A percentile compares a stretch with the other conserved stretches of the same genome.
Conservation (phyloP, 2,888 invertebrate species). For the Candidula unifasciata region DNA sequence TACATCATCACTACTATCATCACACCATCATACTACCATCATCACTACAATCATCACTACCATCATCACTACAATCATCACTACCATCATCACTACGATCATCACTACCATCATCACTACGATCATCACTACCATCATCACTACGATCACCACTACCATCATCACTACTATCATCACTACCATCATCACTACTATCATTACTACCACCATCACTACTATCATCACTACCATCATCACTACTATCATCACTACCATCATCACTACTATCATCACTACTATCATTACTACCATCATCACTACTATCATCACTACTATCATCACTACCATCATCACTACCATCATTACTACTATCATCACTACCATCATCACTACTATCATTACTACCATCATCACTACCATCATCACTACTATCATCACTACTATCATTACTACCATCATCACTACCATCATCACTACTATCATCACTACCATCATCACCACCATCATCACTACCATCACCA, state of each 20-base stretch:
- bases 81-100: background rate
- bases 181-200: background rate
- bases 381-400: too few relatives aligned
- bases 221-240: background rate
- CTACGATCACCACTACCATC: background rate
- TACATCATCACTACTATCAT: background rate
- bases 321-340: too few relatives aligned
- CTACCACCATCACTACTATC: background rate
- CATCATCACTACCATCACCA: too few relatives aligned
- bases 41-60: background rate
- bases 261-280: too few relatives aligned
- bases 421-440: too few relatives aligned
- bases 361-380: too few relatives aligned
- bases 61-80: background rate
- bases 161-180: background rate
- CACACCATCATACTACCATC: background rate
- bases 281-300: background rate
- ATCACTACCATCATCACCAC: too few relatives aligned
- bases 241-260: too few relatives aligned
- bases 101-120: slow-evolving; percentile 14
- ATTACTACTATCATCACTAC: too few relatives aligned
- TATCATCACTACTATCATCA: background rate
- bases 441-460: too few relatives aligned
- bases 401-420: too few relatives aligned
- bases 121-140: background rate